These are phyloP conservation scores for Atrichornis clamosus DNA, from an alignment of 2,113 vertebrate genomes.

Conservation along the genomic window DNA sequence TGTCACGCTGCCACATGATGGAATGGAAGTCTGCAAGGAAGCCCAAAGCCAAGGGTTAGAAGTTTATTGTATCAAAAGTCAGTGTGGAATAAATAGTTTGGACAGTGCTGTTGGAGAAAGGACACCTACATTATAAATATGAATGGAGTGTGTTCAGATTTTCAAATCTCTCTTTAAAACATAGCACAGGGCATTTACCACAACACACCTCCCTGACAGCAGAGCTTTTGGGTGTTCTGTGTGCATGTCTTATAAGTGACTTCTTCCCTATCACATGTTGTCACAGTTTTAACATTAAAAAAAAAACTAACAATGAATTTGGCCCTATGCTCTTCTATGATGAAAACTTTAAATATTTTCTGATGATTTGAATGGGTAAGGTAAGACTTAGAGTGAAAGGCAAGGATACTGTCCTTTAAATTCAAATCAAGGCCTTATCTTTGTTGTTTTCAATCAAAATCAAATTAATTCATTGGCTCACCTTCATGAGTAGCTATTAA, in stretches of 20 bases:
- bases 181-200: background rate
- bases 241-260: background rate
- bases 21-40: background rate
- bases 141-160: background rate
- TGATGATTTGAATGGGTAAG: background rate
- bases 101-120: background rate
- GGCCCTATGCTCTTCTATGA: background rate
- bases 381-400: background rate
- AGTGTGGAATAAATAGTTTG: background rate
- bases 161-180: background rate
- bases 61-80: background rate
- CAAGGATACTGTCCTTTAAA: background rate
- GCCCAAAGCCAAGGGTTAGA: background rate
- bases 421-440: background rate
- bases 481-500: background rate
- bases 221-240: background rate
- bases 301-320: background rate
- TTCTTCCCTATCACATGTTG: background rate
- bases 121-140: background rate
- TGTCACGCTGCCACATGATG: background rate
- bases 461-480: background rate
- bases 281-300: background rate
- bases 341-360: background rate
- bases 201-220: background rate
- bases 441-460: background rate